Conservation (phyloP, 2,888 invertebrate species). For the Leucophenga montana region DNA sequence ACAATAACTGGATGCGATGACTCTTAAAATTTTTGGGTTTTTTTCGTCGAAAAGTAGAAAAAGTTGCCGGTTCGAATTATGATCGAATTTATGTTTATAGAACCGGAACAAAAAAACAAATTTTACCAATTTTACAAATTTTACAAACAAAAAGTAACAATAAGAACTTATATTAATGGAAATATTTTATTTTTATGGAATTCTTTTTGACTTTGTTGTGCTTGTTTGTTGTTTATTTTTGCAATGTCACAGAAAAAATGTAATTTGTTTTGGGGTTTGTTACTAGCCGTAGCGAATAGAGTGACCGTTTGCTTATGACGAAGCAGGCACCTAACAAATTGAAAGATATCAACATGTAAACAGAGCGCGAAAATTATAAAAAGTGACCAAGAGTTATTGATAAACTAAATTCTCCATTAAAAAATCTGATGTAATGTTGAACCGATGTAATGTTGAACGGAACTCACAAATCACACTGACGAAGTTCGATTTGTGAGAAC, state of each 20-base stretch:
- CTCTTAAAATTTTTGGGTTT: conserved; percentile 17
- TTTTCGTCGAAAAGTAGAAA: not conserved
- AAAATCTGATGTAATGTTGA: no score
- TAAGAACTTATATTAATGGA: no score
- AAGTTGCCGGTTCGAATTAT: not conserved
- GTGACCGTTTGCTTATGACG: no score
- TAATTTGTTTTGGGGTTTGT: conserved; percentile 31
- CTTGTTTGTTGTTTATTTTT: conserved; percentile 49
- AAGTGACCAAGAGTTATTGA: no score
- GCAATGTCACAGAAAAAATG: not conserved
- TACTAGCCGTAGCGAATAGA: conserved; percentile 5
- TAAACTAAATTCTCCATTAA: no score
- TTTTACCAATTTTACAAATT: not conserved
- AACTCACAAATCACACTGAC: conserved; percentile 2
- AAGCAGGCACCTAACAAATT: no score
- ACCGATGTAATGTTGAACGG: no score
- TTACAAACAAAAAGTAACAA: not conserved
- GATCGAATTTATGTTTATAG: no score
- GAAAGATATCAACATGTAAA: no score
- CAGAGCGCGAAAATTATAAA: no score
- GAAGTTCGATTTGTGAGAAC: no score
- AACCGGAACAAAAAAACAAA: not conserved
- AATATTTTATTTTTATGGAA: conserved; percentile 1
- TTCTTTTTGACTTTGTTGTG: conserved; percentile 38
- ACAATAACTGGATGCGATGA: not conserved